Evolutionary conservation across 2,797 vertebrate species (phyloP).

Genomic region (Phataginus tricuspis): DNA sequence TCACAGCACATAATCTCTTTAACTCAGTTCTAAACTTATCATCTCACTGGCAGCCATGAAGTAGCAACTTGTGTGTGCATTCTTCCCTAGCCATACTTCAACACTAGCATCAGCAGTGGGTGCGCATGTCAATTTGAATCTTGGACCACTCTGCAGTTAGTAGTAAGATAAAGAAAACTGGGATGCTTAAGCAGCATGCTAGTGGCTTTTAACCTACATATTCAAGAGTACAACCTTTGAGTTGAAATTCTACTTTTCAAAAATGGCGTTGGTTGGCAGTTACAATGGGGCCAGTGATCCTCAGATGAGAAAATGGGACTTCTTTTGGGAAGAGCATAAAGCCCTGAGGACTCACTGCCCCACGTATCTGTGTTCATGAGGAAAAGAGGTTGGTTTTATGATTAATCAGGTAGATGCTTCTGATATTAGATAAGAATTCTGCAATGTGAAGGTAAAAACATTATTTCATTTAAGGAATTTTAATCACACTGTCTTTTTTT

Average conservation of each 20-base stretch:
- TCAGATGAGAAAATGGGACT: neutral
- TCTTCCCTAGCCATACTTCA: neutral
- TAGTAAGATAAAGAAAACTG: conserved; percentile 30
- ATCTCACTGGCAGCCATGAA: neutral
- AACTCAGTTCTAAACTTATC: neutral
- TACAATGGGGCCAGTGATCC: neutral
- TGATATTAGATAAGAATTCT: conserved; percentile 21
- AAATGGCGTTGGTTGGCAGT: conserved; percentile 8
- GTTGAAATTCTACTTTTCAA: conserved; percentile 39
- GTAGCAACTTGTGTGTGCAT: neutral
- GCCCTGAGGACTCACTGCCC: neutral
- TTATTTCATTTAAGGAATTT: conserved; percentile 25
- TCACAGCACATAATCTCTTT: neutral
- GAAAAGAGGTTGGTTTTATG: neutral
- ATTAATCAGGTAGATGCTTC: conserved; percentile 18
- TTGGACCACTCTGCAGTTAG: neutral
- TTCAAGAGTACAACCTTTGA: neutral
- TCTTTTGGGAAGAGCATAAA: conserved; percentile 2
- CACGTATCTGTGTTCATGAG: neutral
- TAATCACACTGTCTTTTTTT: conserved; percentile 15
- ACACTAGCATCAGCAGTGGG: neutral
- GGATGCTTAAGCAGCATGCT: neutral
- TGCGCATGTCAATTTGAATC: neutral
- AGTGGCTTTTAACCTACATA: neutral
- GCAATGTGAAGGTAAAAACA: neutral